phyloP scores from a whole-genome alignment of 2,888 invertebrate genomes.

The Ornithoptera alexandrae region DNA sequence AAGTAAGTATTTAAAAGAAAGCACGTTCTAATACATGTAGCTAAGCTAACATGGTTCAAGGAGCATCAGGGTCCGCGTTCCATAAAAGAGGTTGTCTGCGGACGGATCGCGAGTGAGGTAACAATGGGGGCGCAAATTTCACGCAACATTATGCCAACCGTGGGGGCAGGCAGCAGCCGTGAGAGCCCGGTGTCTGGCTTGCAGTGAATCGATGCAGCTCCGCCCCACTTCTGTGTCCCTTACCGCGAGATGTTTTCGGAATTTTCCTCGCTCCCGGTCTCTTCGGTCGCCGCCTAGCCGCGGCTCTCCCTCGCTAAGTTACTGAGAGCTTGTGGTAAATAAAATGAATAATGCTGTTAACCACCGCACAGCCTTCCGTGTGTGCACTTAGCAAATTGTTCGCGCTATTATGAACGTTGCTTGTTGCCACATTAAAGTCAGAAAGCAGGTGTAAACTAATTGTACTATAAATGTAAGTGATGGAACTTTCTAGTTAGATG shows the following conservation, averaged over 20 bases:
- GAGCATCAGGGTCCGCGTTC: conserved; percentile 52
- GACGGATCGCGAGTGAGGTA: conserved; percentile 57
- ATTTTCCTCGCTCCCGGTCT: conserved; percentile 39
- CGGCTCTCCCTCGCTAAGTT: conserved; percentile 33
- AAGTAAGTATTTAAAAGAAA: conserved; percentile 24
- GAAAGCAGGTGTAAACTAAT: conserved; percentile 18
- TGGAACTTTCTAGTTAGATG: not conserved
- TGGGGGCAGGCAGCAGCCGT: conserved; percentile 42
- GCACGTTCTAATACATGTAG: conserved; percentile 25
- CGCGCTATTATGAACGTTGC: conserved; percentile 26
- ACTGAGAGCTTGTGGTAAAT: conserved; percentile 32
- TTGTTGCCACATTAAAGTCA: conserved; percentile 16
- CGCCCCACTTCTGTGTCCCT: conserved; percentile 47
- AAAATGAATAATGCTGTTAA: conserved; percentile 30
- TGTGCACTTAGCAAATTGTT: conserved; percentile 31
- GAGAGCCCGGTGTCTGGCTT: conserved; percentile 48
- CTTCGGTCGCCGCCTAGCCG: conserved; percentile 29
- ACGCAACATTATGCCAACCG: conserved; percentile 71
- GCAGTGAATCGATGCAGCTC: conserved; percentile 70
- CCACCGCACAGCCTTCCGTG: conserved; percentile 19
- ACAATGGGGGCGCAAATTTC: conserved; percentile 71
- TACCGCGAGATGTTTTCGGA: conserved; percentile 43
- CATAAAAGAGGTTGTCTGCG: conserved; percentile 50
- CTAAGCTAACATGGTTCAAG: conserved; percentile 48
- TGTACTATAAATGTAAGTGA: conserved; percentile 14